These are phyloP conservation scores for Girardinichthys multiradiatus DNA, from an alignment of 2,113 vertebrate genomes.

Conservation along the genomic window DNA sequence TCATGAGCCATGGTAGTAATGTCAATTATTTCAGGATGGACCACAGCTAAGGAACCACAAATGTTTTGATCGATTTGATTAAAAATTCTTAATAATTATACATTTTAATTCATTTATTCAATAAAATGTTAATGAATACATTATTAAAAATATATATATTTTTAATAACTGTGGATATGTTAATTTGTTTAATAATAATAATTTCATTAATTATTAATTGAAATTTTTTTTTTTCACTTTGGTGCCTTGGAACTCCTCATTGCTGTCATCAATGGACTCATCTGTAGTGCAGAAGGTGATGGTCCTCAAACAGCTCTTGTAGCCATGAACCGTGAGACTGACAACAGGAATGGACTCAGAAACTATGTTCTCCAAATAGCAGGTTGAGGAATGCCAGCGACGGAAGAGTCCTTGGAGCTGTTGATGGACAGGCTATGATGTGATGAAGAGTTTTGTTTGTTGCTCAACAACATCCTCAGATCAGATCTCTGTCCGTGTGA, in stretches of 20 bases:
- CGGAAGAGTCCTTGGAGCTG: conserved; percentile 68
- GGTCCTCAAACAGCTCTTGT: neutral
- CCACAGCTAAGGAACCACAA: too few species aligned
- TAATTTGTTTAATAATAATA: too few species aligned
- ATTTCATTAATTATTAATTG: too few species aligned
- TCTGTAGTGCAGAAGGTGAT: conserved; percentile 19
- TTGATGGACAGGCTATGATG: conserved; percentile 58
- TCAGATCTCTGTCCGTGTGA: neutral
- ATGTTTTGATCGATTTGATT: neutral
- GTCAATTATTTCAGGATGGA: too few species aligned
- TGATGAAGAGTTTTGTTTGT: too few species aligned
- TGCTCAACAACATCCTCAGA: neutral
- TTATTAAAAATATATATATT: too few species aligned
- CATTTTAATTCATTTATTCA: too few species aligned
- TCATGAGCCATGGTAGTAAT: neutral
- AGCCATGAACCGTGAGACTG: conserved; percentile 12
- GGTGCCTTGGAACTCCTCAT: too few species aligned
- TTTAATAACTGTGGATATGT: too few species aligned
- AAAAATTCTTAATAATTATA: neutral
- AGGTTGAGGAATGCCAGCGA: conserved; percentile 60
- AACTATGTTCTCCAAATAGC: conserved; percentile 49
- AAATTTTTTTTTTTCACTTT: too few species aligned
- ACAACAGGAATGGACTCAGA: conserved; percentile 15
- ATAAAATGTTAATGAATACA: too few species aligned
- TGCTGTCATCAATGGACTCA: too few species aligned